Base-by-base conservation (phyloP, 2,113 vertebrate species). In the Coracopsis vasa region DNA sequence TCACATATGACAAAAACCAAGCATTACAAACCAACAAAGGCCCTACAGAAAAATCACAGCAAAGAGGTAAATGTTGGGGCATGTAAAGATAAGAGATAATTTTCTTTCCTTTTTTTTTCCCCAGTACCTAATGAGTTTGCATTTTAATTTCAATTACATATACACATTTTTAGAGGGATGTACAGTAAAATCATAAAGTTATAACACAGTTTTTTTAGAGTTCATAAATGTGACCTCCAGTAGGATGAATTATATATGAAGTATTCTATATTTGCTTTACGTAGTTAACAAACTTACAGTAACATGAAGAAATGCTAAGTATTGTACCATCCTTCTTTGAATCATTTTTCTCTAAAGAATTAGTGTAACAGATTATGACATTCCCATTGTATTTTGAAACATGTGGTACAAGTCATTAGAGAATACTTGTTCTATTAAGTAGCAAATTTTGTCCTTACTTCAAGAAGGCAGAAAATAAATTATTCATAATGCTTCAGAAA, bases 1-100 rank as follows among this genome's bases (percentile, higher is more conserved):
- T 99, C 98, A 99, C 99, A 15, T 99, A 98, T 71, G 99, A 99
- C 96, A 99, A 99, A 98, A 98, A 99, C 77, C 99, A 99, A 96
- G 95, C 97, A 37, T 98, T 99, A 73, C 99, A 99, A 90, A 97
- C 97, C 56, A 95, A 94, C 86, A 98, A 97, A 97, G 82, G 90
- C 48, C 92, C 97, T 56, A 48, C 73, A 71, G 99, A 99, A 87
- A 99, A 98, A 95, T 94, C 97, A 12, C 79, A 98, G n/a, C 97
- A 98, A 96, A 99, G 99, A 99, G 99, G 99, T 99, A 95, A 97
- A 72, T 61, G 11, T 61, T 45, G 23, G 81, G 17, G 8, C 51
- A 62, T 28, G 21, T 56, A 60, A 91, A 50, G 45, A 41, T 28
- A 73, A n/a, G 70, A 71, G 37, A 25, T 16, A n/a, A 17, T 45